phyloP scores from a whole-genome alignment of 2,113 vertebrate species.

The Takifugu flavidus region DNA sequence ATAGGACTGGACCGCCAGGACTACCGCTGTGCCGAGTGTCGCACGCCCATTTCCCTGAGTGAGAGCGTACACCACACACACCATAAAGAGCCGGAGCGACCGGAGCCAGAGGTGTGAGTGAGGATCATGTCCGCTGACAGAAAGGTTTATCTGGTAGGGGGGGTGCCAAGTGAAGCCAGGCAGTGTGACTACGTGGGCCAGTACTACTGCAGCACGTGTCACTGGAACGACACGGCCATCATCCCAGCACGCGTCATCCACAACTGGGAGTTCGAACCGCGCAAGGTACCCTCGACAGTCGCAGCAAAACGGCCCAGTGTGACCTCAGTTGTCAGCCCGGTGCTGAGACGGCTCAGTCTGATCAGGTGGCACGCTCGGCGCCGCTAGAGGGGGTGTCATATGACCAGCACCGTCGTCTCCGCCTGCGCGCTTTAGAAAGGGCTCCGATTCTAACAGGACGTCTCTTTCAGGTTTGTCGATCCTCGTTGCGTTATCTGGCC shows the following conservation, averaged over 20 bases:
- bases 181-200: constrained; percentile 97
- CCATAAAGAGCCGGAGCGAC: too few relatives aligned
- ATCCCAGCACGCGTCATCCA: constrained; percentile 92
- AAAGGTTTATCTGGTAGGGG: constrained; percentile 69
- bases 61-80: constrained; percentile 50
- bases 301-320: not conserved
- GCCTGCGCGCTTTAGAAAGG: not conserved
- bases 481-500: constrained; percentile 90
- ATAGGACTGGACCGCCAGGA: constrained; percentile 91
- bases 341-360: too few relatives aligned
- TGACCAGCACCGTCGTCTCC: not conserved
- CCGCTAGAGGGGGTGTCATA: constrained; percentile 10
- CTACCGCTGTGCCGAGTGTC: constrained; percentile 93
- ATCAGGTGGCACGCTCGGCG: not conserved
- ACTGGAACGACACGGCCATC: constrained; percentile 93
- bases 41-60: constrained; percentile 88
- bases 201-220: constrained; percentile 95
- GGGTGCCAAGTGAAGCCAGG: constrained; percentile 88
- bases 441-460: not conserved
- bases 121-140: not conserved
- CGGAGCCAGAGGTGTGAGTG: too few relatives aligned
- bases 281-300: constrained; percentile 77
- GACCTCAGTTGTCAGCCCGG: too few relatives aligned
- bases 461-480: constrained; percentile 85
- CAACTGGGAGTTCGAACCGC: constrained; percentile 97